Base-by-base conservation (phyloP, 2,113 vertebrate species). In the Dipodomys spectabilis region DNA sequence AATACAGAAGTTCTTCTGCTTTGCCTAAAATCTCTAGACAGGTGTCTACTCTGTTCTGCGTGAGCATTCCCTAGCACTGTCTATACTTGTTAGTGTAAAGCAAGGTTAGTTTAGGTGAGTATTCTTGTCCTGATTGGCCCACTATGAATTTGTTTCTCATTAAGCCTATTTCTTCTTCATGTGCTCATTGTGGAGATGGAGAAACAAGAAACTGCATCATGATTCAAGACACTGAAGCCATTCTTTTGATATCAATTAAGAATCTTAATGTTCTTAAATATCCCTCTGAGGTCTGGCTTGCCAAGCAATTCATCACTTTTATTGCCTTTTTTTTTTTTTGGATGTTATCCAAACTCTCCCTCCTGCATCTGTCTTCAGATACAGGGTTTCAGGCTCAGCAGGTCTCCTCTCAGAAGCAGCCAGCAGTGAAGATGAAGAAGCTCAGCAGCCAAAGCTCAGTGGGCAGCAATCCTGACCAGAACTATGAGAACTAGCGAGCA, bases 261-360 rank as follows among this genome's bases (percentile, higher is more conserved):
- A 87, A 35, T 90, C 57, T 45, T 39, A 80, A 32, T 5, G 19
- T 92, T 53, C 87, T 93, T 93, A 95, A 92, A 84, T 7, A 81
- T 87, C 74, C 77, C 73, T 91, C 78, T 87, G 81, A 92, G 94
- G 82, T 91, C 49, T 89, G 79, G 57, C 88, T 95, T 92, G 92
- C 60, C 49, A 95, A 92, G 49, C 22, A 93, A 79, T 79, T 82
- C 28, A 44, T 93, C 90, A 95, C 77, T 60, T 95, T 87, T 91
- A 95, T 87, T 96, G 89, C 93, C 92, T 95, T 71, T 92, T 89
- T 72, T 35, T 35, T 35, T 39, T 39, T 87, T 81, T 95, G 95
- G 86, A 89, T 2, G 0, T 78, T 79, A 71, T 91, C 89, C 94
- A 91, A 32, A 86, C 86, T 91, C 60, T 60, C 35, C 72, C 92